Percentiles rank a stretch among this genome's conserved stretches.
phyloP scores from a whole-genome alignment of 1,140 invertebrate genomes.

The Latrodectus geometricus region DNA sequence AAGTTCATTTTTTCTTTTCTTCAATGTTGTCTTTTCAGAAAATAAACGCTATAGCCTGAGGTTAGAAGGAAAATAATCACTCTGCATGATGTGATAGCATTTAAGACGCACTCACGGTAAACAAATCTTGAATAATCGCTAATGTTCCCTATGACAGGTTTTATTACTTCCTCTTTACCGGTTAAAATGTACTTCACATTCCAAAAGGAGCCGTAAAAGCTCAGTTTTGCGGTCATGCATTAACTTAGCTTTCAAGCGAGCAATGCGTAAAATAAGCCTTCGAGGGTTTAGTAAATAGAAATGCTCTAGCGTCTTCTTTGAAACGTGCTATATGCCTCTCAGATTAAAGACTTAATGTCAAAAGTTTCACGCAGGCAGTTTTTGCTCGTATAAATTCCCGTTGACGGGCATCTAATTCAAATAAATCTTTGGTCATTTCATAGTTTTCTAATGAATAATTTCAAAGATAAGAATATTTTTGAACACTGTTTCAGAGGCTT shows the following conservation, averaged over 20 bases:
- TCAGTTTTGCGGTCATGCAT: conserved; percentile 12
- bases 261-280: background rate
- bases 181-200: conserved; percentile 30
- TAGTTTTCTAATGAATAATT: no score
- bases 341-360: background rate
- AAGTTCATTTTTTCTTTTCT: background rate
- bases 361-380: background rate
- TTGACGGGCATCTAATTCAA: background rate
- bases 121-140: conserved; percentile 47
- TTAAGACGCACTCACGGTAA: conserved; percentile 23
- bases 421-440: no score
- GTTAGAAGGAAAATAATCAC: background rate
- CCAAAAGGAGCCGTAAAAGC: conserved; percentile 31
- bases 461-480: no score
- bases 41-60: conserved; percentile 2
- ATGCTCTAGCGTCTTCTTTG: background rate
- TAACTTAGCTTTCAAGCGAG: conserved; percentile 10
- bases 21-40: conserved; percentile 4
- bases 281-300: background rate
- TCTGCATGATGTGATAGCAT: background rate
- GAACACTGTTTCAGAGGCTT: no score
- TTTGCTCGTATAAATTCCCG: background rate
- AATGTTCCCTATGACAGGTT: conserved; percentile 42
- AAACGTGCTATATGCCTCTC: background rate
- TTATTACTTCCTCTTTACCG: conserved; percentile 42